A percentile compares a stretch with the other conserved stretches of the same genome.
These are phyloP conservation scores for Gobio occitaniae DNA, from an alignment of 2,797 vertebrate species.

Conservation along the genomic window DNA sequence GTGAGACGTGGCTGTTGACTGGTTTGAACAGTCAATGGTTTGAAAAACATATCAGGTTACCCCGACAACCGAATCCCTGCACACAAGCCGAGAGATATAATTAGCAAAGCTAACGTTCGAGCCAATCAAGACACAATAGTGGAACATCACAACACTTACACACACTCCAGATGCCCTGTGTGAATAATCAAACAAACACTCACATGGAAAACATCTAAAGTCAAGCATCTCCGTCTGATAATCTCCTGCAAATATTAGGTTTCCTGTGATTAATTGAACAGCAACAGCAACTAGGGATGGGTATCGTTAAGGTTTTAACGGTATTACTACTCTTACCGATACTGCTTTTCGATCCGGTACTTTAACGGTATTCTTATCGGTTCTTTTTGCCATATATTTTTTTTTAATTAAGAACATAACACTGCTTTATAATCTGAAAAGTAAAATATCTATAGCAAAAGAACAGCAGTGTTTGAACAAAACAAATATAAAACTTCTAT, in stretches of 20 bases:
- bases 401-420: too few species aligned
- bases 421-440: too few species aligned
- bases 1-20: conserved; percentile 60
- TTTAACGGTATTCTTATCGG: too few species aligned
- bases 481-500: too few species aligned
- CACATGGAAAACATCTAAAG: background rate
- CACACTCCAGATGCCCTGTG: background rate
- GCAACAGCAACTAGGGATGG: too few species aligned
- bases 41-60: conserved; percentile 70
- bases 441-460: too few species aligned
- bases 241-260: background rate
- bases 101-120: conserved; percentile 47
- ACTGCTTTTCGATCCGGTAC: too few species aligned
- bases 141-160: conserved; percentile 49
- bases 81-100: conserved; percentile 53
- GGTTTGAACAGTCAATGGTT: conserved; percentile 49
- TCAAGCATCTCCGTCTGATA: background rate
- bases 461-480: too few species aligned
- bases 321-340: too few species aligned
- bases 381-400: too few species aligned
- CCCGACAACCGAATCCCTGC: conserved; percentile 66
- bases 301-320: too few species aligned
- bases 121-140: conserved; percentile 23
- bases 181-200: conserved; percentile 14
- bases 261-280: background rate